A percentile compares a stretch with the other conserved stretches of the same genome.
Conservation (phyloP, 1,140 invertebrate genomes). For the Saxidomus purpurata region DNA sequence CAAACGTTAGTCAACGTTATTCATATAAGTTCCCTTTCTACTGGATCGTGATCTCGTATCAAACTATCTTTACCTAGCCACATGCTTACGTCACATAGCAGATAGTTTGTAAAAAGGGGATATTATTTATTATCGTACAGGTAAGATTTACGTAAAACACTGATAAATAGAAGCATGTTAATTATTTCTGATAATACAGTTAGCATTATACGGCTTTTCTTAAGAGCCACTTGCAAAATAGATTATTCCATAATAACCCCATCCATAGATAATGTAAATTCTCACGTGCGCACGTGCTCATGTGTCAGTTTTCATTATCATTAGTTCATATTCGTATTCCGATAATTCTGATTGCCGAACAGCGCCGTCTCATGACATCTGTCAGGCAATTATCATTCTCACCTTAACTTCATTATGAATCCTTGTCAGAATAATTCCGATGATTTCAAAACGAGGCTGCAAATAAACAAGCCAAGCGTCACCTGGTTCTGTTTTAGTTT, state of each 20-base stretch:
- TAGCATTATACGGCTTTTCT: background rate
- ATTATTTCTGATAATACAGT: background rate
- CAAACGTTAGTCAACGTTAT: too few relatives aligned
- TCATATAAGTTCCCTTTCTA: too few relatives aligned
- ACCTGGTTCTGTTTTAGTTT: too few relatives aligned
- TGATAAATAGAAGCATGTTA: conserved; percentile 8
- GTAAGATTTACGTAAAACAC: background rate
- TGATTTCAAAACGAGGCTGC: too few relatives aligned
- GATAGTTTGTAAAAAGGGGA: too few relatives aligned
- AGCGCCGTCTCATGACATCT: background rate
- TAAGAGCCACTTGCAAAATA: conserved; percentile 18
- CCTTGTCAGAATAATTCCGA: too few relatives aligned
- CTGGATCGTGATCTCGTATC: too few relatives aligned
- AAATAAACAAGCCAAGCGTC: too few relatives aligned
- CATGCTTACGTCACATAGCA: too few relatives aligned
- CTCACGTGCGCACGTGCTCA: conserved; percentile 26
- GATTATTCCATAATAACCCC: conserved; percentile 1
- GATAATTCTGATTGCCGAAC: too few relatives aligned
- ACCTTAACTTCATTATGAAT: too few relatives aligned
- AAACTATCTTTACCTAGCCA: too few relatives aligned
- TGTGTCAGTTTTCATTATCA: conserved; percentile 14
- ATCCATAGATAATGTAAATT: conserved; percentile 27
- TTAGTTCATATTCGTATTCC: background rate
- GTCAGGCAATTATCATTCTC: background rate
- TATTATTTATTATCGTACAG: background rate